Base-by-base conservation (phyloP, 2,888 invertebrate species). In the Pterobdella sp. region DNA sequence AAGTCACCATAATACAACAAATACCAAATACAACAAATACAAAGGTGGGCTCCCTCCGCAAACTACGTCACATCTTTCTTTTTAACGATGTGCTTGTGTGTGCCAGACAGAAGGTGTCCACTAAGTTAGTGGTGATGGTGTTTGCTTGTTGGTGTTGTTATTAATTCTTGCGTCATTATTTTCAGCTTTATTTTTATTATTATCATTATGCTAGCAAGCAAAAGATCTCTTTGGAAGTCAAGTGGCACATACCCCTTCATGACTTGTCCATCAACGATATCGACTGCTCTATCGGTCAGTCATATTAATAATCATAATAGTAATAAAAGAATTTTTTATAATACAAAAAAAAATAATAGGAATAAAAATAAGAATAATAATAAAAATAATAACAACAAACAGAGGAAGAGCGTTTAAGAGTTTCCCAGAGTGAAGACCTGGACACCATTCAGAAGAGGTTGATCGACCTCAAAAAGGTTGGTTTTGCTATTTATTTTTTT, bases 71-170 rank as follows among this genome's bases (percentile, higher is more conserved):
- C 87, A 86, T 95, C 76, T 94, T 95, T 85, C 88, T 95, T 29
- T 95, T 95, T 84, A 94, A 93, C 81, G 94, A 95, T 83, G 91
- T 94, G 68, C 90, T 95, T 78, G 93, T 94, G 72, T 94, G 94
- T 86, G 93, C 94, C 79, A 95, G 82, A 92, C 78, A 79, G 72
- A 81, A 78, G 71, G 49, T 79, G n/a, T 72, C 76, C 18, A 68
- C 74, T 37, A 76, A 74, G 77, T 77, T 72, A n/a, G 67, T 37
- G 1, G 26, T 22, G n/a, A 22, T 31, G n/a, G 22, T 26, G 31
- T n/a, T n/a, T 63, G n/a, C 69, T 68, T 49, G 14, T 63, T 63
- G 52, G 31, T 71, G 29, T n/a, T 34, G 18, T 10, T 31, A 18
- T 67, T 10, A 67, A 7, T 22, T 67, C 7, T 14, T 34, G 18